A percentile compares a stretch with the other conserved stretches of the same genome.
Evolutionary conservation across 1,140 invertebrate genomes (phyloP).

Genomic region (Hirudo medicinalis): DNA sequence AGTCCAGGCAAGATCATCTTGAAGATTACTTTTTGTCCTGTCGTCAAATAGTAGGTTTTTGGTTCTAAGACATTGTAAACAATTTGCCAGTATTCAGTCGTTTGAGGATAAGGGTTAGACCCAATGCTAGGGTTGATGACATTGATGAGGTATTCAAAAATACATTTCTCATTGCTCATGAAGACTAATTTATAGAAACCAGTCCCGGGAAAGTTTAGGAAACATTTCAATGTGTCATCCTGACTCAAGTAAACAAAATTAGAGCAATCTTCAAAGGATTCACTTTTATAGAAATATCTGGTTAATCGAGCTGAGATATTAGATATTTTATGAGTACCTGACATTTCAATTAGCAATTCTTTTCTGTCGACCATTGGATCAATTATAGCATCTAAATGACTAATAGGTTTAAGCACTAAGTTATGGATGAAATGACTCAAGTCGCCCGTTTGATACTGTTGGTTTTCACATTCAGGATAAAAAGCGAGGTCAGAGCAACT

Average conservation of each 20-base stretch:
- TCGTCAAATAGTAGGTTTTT: not conserved
- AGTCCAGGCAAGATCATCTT: constrained; percentile 5
- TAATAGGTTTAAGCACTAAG: not conserved
- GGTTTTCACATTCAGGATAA: constrained; percentile 15
- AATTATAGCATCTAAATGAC: constrained; percentile 10
- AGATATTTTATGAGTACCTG: not conserved
- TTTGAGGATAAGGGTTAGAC: constrained; percentile 9
- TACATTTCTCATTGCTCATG: not conserved
- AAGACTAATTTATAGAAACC: constrained; percentile 20
- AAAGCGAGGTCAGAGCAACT: constrained; percentile 16
- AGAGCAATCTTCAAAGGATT: constrained; percentile 17
- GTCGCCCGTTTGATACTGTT: constrained; percentile 9
- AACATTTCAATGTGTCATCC: constrained; percentile 5
- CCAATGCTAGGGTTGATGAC: constrained; percentile 14
- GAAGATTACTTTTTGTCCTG: constrained; percentile 9
- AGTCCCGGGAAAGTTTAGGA: constrained; percentile 18
- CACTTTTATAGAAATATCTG: constrained; percentile 1
- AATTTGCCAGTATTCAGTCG: constrained; percentile 6
- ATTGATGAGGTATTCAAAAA: constrained; percentile 20
- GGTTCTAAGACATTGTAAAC: constrained; percentile 15
- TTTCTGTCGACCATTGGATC: constrained; percentile 6
- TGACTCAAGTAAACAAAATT: constrained; percentile 7
- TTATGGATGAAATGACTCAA: not conserved
- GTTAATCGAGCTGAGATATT: not conserved
- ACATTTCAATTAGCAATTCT: not conserved